Conservation (phyloP, 2,797 vertebrate genomes). For the Orientallactaga sibirica region DNA sequence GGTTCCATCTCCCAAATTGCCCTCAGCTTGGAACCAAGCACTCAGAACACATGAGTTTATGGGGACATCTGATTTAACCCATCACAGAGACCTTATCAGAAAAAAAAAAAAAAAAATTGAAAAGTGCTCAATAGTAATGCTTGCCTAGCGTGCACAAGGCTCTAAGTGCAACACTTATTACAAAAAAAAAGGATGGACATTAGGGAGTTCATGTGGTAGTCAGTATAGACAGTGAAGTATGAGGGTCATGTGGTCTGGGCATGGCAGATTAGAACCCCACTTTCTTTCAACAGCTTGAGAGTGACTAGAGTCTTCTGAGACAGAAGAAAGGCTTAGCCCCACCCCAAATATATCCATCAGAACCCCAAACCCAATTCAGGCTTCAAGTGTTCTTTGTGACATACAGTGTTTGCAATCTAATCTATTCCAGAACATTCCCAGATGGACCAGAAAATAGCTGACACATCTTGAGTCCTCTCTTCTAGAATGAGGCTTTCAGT, state of each 20-base stretch:
- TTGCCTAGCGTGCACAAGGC: background rate
- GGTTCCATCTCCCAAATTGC: too few relatives aligned
- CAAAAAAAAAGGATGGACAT: background rate
- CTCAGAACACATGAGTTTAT: too few relatives aligned
- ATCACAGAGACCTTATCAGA: background rate
- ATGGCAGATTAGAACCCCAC: background rate
- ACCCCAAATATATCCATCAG: background rate
- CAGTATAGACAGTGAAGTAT: background rate
- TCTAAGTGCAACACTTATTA: background rate
- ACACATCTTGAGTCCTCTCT: background rate
- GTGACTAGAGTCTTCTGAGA: background rate
- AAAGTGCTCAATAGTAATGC: background rate
- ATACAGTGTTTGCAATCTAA: background rate
- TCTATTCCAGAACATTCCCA: conserved; percentile 40
- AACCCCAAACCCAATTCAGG: background rate
- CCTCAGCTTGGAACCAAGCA: too few relatives aligned
- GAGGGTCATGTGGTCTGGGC: background rate
- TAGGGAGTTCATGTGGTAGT: background rate
- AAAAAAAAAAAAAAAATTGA: background rate
- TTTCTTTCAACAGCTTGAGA: background rate
- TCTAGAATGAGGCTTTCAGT: conserved; percentile 30
- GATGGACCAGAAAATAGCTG: background rate
- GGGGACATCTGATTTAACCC: too few relatives aligned
- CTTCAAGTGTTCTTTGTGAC: background rate
- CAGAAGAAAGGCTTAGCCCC: background rate